These are phyloP conservation scores for Oreotrochilus melanogaster DNA, from an alignment of 2,113 vertebrate species.

Conservation along the genomic window DNA sequence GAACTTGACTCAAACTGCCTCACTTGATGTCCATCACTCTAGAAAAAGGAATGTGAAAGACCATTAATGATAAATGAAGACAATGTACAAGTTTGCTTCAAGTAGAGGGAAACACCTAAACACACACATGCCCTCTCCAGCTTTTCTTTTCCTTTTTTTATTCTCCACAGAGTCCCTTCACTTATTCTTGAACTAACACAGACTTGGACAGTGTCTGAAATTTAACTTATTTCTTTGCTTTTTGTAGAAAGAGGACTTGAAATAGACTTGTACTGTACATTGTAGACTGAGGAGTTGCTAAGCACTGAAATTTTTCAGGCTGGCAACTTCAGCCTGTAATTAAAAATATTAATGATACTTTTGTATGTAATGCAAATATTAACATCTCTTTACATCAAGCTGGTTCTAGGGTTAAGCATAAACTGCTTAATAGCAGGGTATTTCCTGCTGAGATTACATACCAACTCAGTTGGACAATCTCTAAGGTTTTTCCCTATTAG, in stretches of 20 bases:
- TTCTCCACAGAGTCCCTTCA: background rate
- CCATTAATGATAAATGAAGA: slow-evolving; percentile 62
- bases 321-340: background rate
- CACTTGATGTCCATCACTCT: slow-evolving; percentile 62
- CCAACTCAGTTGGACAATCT: background rate
- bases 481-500: background rate
- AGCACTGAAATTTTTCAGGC: background rate
- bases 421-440: background rate
- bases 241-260: background rate
- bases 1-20: slow-evolving; percentile 64
- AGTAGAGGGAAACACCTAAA: background rate
- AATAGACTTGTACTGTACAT: background rate
- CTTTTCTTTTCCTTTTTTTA: background rate
- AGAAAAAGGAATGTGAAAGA: slow-evolving; percentile 68
- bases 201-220: background rate
- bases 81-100: slow-evolving; percentile 7
- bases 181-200: background rate
- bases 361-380: background rate
- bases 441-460: background rate
- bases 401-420: background rate
- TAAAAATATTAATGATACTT: background rate
- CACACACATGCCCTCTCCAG: background rate
- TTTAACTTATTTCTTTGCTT: background rate
- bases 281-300: background rate
- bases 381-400: background rate